A percentile compares a stretch with the other conserved stretches of the same genome.
Conservation (phyloP, 2,888 invertebrate genomes). For the Eristalinus sepulchralis region DNA sequence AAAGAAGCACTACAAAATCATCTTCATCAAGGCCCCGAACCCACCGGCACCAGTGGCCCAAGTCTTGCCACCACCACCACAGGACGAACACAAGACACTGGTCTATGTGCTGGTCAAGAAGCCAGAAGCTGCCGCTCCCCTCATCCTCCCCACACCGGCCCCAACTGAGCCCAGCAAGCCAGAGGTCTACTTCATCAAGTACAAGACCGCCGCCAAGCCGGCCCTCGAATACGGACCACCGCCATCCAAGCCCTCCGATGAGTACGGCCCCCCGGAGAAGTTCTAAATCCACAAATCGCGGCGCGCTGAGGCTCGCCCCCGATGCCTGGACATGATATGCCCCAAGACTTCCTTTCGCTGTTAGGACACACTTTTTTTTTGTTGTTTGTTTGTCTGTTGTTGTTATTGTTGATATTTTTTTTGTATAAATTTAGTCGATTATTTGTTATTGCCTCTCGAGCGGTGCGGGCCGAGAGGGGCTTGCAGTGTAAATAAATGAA, state of each 20-base stretch:
- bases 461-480: conserved; percentile 30
- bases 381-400: conserved; percentile 43
- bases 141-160: conserved; percentile 89
- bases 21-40: conserved; percentile 83
- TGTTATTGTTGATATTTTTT: conserved; percentile 34
- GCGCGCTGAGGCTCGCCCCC: not conserved
- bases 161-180: conserved; percentile 94
- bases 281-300: conserved; percentile 73
- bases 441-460: conserved; percentile 56
- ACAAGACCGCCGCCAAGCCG: conserved; percentile 81
- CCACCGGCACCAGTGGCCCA: conserved; percentile 82
- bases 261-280: conserved; percentile 78
- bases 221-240: conserved; percentile 78
- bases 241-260: conserved; percentile 73
- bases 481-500: conserved; percentile 56
- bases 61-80: conserved; percentile 85
- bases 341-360: conserved; percentile 63
- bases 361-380: conserved; percentile 47
- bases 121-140: conserved; percentile 91
- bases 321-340: conserved; percentile 37
- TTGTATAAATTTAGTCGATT: conserved; percentile 62
- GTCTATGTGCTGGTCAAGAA: conserved; percentile 95
- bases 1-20: conserved; percentile 83
- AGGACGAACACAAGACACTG: conserved; percentile 93
- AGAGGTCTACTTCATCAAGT: conserved; percentile 95